A percentile compares a stretch with the other conserved stretches of the same genome.
These are phyloP conservation scores for Troides helena DNA, from an alignment of 2,888 invertebrate species.

Conservation along the genomic window DNA sequence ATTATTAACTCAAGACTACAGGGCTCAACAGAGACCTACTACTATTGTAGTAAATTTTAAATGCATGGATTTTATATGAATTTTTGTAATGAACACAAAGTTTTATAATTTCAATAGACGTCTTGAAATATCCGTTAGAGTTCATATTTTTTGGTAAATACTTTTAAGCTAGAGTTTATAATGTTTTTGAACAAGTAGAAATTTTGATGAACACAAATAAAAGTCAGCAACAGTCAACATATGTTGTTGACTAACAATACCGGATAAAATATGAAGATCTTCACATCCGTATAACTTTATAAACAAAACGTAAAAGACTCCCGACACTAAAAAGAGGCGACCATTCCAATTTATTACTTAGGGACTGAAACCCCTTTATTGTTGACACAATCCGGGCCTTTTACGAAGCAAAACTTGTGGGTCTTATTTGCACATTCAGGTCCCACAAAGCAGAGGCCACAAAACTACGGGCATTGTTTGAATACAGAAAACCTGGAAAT, in stretches of 20 bases:
- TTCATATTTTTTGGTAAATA: background rate
- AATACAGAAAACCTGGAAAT: constrained; percentile 47
- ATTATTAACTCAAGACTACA: no score
- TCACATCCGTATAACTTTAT: constrained; percentile 3
- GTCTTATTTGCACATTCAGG: constrained; percentile 30
- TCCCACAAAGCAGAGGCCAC: constrained; percentile 27
- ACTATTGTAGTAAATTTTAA: no score
- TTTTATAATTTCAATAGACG: no score
- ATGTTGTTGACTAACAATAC: background rate
- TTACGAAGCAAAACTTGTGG: constrained; percentile 26
- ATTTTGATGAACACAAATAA: background rate
- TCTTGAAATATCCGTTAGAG: no score
- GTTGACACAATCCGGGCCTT: constrained; percentile 25
- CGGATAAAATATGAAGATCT: background rate
- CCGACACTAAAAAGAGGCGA: constrained; percentile 17
- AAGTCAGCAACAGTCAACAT: background rate
- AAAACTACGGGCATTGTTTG: constrained; percentile 37
- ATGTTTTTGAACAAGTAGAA: background rate
- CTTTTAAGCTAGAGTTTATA: background rate
- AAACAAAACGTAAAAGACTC: constrained; percentile 12
- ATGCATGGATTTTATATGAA: no score
- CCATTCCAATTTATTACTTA: constrained; percentile 25
- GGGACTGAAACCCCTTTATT: constrained; percentile 26
- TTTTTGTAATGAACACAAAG: no score
- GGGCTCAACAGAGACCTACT: no score